phyloP scores from a whole-genome alignment of 2,888 invertebrate species.

The Thymelicus acteon region DNA sequence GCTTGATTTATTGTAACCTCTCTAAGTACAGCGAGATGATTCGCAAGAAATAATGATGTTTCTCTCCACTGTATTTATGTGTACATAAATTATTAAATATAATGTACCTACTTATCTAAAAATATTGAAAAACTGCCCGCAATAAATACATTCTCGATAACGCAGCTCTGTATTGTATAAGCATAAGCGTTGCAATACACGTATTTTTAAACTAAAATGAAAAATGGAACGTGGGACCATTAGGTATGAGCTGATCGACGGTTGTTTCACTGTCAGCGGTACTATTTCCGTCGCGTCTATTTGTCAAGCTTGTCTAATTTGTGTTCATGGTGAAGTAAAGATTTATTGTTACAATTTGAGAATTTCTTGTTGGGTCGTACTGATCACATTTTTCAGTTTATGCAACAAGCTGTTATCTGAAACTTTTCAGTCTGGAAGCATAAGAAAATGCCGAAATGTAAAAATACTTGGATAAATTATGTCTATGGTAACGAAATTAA shows the following conservation, averaged over 20 bases:
- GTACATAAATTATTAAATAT: no score
- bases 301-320: slow-evolving; percentile 81
- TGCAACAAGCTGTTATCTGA: no score
- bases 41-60: no score
- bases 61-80: no score
- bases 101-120: neutral
- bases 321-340: slow-evolving; percentile 74
- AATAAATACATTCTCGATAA: neutral
- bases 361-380: slow-evolving; percentile 37
- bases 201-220: slow-evolving; percentile 79
- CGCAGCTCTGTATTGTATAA: slow-evolving; percentile 35
- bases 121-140: neutral
- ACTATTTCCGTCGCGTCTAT: slow-evolving; percentile 75
- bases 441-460: no score
- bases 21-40: no score
- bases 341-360: slow-evolving; percentile 64
- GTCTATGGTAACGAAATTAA: no score
- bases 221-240: slow-evolving; percentile 76
- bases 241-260: slow-evolving; percentile 70
- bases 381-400: neutral
- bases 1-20: no score
- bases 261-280: slow-evolving; percentile 75
- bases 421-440: no score
- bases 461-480: no score
- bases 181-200: slow-evolving; percentile 34